Evolutionary conservation across 2,113 vertebrate genomes (phyloP).

Genomic region (Halcyon senegalensis): DNA sequence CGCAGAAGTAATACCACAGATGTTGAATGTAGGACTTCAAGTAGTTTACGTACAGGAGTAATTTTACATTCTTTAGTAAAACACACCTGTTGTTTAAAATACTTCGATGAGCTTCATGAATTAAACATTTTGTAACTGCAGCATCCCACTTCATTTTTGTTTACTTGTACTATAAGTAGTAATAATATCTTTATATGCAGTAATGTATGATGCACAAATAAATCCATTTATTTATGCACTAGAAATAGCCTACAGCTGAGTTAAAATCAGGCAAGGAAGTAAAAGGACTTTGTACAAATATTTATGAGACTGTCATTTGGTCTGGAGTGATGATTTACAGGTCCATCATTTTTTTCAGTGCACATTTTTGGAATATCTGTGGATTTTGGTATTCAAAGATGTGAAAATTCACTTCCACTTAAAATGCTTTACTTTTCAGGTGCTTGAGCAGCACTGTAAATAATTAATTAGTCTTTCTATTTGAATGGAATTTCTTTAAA

Average conservation of each 20-base stretch:
- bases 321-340: neutral
- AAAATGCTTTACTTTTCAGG: neutral
- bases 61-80: neutral
- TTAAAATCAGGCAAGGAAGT: neutral
- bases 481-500: neutral
- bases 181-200: neutral
- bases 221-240: neutral
- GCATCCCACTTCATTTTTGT: neutral
- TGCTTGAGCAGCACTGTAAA: neutral
- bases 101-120: conserved; percentile 7
- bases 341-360: neutral
- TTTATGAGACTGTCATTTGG: neutral
- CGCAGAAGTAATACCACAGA: conserved; percentile 25
- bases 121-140: neutral
- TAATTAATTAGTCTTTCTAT: neutral
- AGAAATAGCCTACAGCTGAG: neutral
- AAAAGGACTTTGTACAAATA: neutral
- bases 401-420: neutral
- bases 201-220: neutral
- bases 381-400: neutral
- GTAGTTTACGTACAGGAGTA: conserved; percentile 41
- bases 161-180: neutral
- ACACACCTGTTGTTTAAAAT: neutral
- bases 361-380: neutral
- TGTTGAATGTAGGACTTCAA: neutral